Evolutionary conservation across 2,888 invertebrate genomes (phyloP), one percentile per base, ranked within the genome.

Genomic region (Chymomyza fuscimana): DNA sequence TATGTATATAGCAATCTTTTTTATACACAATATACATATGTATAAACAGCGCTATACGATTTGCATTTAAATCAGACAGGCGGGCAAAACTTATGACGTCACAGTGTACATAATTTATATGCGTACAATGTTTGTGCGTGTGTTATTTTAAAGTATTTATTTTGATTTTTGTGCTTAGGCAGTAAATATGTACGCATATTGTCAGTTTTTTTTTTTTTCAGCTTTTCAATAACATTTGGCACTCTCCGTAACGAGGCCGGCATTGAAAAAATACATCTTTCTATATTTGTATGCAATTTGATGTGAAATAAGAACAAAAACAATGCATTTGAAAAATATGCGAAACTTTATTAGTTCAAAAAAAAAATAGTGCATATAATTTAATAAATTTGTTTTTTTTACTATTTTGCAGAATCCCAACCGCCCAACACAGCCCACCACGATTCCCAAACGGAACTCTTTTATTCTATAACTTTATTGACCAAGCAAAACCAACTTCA

Each of bases 161-260:
- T 32, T 32, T 32, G 32, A 32, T 32, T 5, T 32, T 32, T 32
- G 32, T 32, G 32, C 32, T 32, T 32, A 32, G 32, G 32, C 32
- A 32, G 32, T 32, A 32, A 32, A 32, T 32, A 32, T 32, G 32
- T 32, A 51, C 16, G 15, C 9, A 51, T 5, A 10, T 15, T 51
- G 16, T 51, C 15, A 52, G 32, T 32, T 5, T 32, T 79, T 46
- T 69, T 70, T 69, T 77, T 74, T 73, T 79, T 69, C 68, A 71
- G 71, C 76, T 63, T 74, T 82, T 81, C 81, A 83, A 85, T 82
- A 83, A 78, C 83, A 82, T 78, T 79, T 83, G 76, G 76, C 80
- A 76, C 73, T 83, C 15, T 51, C 4, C 51, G 51, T 73, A 70
- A 72, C 78, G 79, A 81, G 82, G 81, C 78, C 81, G 79, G 78